Evolutionary conservation across 1,140 invertebrate species (phyloP), one percentile per base, ranked within the genome.

Genomic region (Drosophila micromelanica): DNA sequence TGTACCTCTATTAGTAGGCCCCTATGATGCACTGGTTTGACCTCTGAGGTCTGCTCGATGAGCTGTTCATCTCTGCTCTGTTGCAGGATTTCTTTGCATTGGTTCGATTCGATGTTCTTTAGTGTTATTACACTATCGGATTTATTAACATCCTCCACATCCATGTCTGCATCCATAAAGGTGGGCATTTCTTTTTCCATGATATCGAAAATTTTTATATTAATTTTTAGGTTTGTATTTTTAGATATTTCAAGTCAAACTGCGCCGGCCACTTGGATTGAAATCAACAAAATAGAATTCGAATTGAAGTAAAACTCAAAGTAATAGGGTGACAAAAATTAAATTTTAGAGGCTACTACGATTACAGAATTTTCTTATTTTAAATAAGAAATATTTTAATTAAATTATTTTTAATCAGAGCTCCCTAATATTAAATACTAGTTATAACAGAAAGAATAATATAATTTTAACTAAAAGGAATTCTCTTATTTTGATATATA

Each of bases 1-100:
- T 17, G n/a, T 17, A 70, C 68, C 68, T 70, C 51, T 12, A 55
- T 32, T 0, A 70, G 51, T 0, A 57, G 17, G 5, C 61, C 52
- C 15, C 8, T 56, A 0, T 27, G 52, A 6, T 43, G 61, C 7
- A 27, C 52, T 13, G 5, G 27, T 30, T 12, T 15, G 2, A 30
- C 3, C 13, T 32, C 20, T 0, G 32, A 20, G 3, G 13, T 49
- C 23, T 49, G 51, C 45, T 35, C 27, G 5, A 49, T 8, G 1
- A 2, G 9, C 67, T 54, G 9, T 20, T 62, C 38, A 2, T 51
- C 60, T 37, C 42, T 45, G 8, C 23, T 52, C 20, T 61, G 38
- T 3, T 61, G 13, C 5, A 46, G 12, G 9, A 27, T 15, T 5
- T 23, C n/a, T 27, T 37, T 17, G 9, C 5, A 37, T 27, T 2